Base-by-base conservation (phyloP, 1,140 invertebrate species). In the Prorops nasuta region DNA sequence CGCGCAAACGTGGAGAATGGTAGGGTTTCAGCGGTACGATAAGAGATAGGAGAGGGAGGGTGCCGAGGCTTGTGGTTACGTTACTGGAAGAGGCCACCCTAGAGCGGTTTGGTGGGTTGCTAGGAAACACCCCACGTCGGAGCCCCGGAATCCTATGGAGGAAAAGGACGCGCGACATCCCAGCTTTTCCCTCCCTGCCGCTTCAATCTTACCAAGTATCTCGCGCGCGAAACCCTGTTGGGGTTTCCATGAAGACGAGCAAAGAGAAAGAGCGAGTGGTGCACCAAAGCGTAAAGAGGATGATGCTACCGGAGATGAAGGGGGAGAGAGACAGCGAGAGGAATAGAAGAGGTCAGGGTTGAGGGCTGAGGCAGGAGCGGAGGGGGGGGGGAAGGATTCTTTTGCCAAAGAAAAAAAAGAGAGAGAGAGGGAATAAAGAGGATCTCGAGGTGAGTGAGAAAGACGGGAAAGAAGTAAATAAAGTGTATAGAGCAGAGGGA, bases 91-190 rank as follows among this genome's bases (percentile, higher is more conserved):
- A 35, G 45, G 54, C 57, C 48, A 64, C 61, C 60, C 63, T 56
- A 54, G 37, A 60, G 63, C 57, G 49, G 49, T 68, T 67, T 55
- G 49, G 39, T 59, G 64, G 58, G 67, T 70, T 70, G 67, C 67
- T 70, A 70, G 67, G 67, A 67, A 63, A 70, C 67, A 68, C 67
- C 67, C 67, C 52, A 58, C 44, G 54, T 61, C 56, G 46, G 59
- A 63, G 54, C 53, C 51, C 50, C 48, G 31, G 47, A 55, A 51
- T 48, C 50, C 24, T 7, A 28, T 6, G 12, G 24, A 28, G 24
- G 12, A 28, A 28, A 28, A 28, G 24, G 6, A 28, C 6, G 12
- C 6, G 24, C 6, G 24, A 28, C 12, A 28, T 28, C n/a, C n/a
- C n/a, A 28, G 41, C 32, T 34, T 45, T 37, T 38, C 46, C 38